Evolutionary conservation across 2,888 invertebrate genomes (phyloP).

Genomic region (Cynaeus angustus): DNA sequence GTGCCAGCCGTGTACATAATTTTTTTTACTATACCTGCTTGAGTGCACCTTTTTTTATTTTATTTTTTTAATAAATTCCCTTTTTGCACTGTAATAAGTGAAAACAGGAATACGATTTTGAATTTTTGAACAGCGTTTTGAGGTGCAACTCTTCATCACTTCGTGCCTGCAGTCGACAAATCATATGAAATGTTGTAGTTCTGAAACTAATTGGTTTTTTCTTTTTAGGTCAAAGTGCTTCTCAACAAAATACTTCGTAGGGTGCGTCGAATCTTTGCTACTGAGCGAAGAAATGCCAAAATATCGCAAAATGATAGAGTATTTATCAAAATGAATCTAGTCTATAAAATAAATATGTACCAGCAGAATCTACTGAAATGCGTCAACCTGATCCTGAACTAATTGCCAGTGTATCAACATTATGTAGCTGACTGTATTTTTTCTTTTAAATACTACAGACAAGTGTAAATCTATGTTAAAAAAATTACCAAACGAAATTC

Average conservation of each 20-base stretch:
- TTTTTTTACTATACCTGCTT: background rate
- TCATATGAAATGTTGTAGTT: background rate
- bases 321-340: constrained; percentile 76
- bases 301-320: constrained; percentile 86
- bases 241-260: constrained; percentile 86
- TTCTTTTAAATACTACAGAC: too few species aligned
- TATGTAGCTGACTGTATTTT: too few species aligned
- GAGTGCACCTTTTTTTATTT: constrained; percentile 9
- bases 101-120: constrained; percentile 29
- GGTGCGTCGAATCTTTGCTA: constrained; percentile 86
- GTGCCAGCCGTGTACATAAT: too few species aligned
- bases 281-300: constrained; percentile 85
- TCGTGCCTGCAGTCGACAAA: constrained; percentile 35
- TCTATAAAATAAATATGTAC: constrained; percentile 31
- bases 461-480: too few species aligned
- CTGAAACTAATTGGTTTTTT: constrained; percentile 38
- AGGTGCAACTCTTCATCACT: constrained; percentile 38
- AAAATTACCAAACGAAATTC: too few species aligned
- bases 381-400: background rate
- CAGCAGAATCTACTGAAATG: background rate
- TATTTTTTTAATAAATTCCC: constrained; percentile 32
- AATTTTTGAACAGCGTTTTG: constrained; percentile 35
- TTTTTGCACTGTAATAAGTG: constrained; percentile 19
- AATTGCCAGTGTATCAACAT: too few species aligned
- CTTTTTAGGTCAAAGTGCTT: constrained; percentile 83